These are phyloP conservation scores for Erannis defoliaria DNA, from an alignment of 2,888 invertebrate genomes.

Conservation along the genomic window DNA sequence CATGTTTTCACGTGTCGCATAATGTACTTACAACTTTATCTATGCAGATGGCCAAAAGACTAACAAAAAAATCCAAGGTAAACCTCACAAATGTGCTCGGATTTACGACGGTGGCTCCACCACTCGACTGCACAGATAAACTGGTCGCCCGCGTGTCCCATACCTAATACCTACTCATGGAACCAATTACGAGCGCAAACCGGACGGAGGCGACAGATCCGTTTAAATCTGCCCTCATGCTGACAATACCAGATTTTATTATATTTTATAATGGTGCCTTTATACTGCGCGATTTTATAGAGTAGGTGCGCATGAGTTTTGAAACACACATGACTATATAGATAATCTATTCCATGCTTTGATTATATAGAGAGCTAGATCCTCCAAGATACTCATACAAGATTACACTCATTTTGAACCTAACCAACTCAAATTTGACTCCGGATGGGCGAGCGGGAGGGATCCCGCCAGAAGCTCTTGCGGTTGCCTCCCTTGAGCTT, in stretches of 20 bases:
- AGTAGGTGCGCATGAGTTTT: too few relatives aligned
- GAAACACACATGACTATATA: too few relatives aligned
- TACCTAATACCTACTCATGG: not conserved
- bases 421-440: too few relatives aligned
- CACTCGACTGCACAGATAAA: not conserved
- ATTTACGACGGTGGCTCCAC: not conserved
- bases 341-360: too few relatives aligned
- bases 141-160: not conserved
- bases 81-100: not conserved
- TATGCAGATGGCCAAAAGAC: not conserved
- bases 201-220: slow-evolving; percentile 17
- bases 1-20: too few relatives aligned
- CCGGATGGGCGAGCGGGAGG: too few relatives aligned
- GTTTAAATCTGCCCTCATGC: slow-evolving; percentile 12
- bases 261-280: not conserved
- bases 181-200: slow-evolving; percentile 14
- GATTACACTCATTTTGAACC: too few relatives aligned
- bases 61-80: not conserved
- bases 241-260: slow-evolving; percentile 14
- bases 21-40: not conserved
- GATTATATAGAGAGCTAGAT: too few relatives aligned
- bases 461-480: too few relatives aligned
- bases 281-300: too few relatives aligned
- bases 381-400: too few relatives aligned
- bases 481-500: too few relatives aligned